These are phyloP conservation scores for Teleiodes luculella DNA, from an alignment of 2,888 invertebrate genomes.

Conservation along the genomic window DNA sequence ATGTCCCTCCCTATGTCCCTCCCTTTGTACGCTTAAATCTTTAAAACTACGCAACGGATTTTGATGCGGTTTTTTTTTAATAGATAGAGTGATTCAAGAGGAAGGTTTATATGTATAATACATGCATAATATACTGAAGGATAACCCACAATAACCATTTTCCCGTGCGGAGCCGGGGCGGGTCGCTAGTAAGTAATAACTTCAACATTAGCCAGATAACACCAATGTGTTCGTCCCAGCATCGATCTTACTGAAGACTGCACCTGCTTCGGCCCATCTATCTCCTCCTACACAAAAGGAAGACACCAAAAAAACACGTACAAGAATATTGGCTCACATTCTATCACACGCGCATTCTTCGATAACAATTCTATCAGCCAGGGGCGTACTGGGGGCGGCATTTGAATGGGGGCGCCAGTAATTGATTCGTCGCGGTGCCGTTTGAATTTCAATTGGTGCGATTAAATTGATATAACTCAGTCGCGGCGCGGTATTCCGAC, in stretches of 20 bases:
- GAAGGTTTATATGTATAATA: too few relatives aligned
- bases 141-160: too few relatives aligned
- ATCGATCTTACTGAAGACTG: background rate
- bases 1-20: too few relatives aligned
- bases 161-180: too few relatives aligned
- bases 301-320: slow-evolving; percentile 18
- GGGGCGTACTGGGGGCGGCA: slow-evolving; percentile 39
- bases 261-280: background rate
- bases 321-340: slow-evolving; percentile 64
- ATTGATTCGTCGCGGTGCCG: slow-evolving; percentile 67
- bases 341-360: slow-evolving; percentile 74
- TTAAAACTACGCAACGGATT: too few relatives aligned
- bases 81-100: too few relatives aligned
- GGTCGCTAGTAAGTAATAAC: too few relatives aligned
- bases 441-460: slow-evolving; percentile 72
- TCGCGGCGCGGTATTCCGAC: slow-evolving; percentile 31
- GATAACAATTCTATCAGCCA: slow-evolving; percentile 69
- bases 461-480: slow-evolving; percentile 73
- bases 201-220: too few relatives aligned
- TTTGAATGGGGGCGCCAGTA: slow-evolving; percentile 62
- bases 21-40: too few relatives aligned
- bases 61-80: too few relatives aligned
- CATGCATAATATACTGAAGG: too few relatives aligned
- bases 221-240: too few relatives aligned
- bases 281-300: background rate